Percentiles rank a stretch among this genome's conserved stretches.
Conservation (phyloP, 2,888 invertebrate genomes). For the Cacoxenus indagator region DNA sequence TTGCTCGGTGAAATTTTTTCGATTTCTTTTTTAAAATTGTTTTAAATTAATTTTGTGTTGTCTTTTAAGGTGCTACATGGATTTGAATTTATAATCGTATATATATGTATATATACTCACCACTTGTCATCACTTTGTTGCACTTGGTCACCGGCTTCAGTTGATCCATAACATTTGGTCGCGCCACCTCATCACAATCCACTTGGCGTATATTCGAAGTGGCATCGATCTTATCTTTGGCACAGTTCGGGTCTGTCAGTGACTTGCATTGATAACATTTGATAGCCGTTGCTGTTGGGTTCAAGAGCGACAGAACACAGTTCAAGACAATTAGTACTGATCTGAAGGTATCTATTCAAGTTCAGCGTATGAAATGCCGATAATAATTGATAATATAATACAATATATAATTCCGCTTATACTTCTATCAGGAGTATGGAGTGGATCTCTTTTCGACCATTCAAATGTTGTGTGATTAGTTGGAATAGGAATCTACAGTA, state of each 20-base stretch:
- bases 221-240: constrained; percentile 56
- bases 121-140: constrained; percentile 66
- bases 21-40: constrained; percentile 15
- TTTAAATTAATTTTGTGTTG: constrained; percentile 28
- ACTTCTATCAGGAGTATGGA: too few relatives aligned
- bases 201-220: constrained; percentile 56
- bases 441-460: too few relatives aligned
- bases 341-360: background rate
- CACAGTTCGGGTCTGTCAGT: constrained; percentile 61
- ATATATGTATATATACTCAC: constrained; percentile 51
- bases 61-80: background rate
- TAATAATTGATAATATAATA: too few relatives aligned
- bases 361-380: background rate
- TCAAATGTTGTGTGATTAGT: too few relatives aligned
- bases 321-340: background rate
- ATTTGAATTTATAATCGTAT: constrained; percentile 10
- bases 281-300: constrained; percentile 59
- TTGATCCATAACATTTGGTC: constrained; percentile 53
- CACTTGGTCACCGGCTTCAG: constrained; percentile 65
- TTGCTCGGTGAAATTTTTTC: background rate
- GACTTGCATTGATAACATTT: constrained; percentile 68
- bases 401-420: too few relatives aligned
- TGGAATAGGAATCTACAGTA: too few relatives aligned
- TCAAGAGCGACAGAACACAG: background rate
- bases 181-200: constrained; percentile 57